A percentile compares a stretch with the other conserved stretches of the same genome.
These are phyloP conservation scores for Sussaba pulchella DNA, from an alignment of 2,888 invertebrate species.

Conservation along the genomic window DNA sequence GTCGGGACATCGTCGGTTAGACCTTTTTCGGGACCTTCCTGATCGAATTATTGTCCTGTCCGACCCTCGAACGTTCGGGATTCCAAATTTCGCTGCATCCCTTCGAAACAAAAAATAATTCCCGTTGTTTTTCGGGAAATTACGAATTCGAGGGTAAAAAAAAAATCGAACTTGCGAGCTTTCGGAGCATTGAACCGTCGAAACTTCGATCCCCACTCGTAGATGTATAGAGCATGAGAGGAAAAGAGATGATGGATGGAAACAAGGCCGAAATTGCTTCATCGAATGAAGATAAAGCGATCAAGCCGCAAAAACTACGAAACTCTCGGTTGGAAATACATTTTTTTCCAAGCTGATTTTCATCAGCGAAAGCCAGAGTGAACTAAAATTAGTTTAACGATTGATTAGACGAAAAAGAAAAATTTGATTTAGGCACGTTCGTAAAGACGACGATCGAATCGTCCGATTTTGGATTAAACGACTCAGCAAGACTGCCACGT, in stretches of 20 bases:
- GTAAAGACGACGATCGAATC: conserved; percentile 47
- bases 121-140: too few relatives aligned
- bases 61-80: too few relatives aligned
- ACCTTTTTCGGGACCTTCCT: too few relatives aligned
- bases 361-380: background rate
- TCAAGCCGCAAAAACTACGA: conserved; percentile 32
- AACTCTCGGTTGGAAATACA: conserved; percentile 57
- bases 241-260: conserved; percentile 1
- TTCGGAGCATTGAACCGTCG: too few relatives aligned
- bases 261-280: conserved; percentile 20
- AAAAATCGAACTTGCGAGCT: too few relatives aligned
- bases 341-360: conserved; percentile 58
- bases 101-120: too few relatives aligned
- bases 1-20: too few relatives aligned
- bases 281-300: conserved; percentile 13
- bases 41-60: too few relatives aligned
- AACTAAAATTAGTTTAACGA: conserved; percentile 12
- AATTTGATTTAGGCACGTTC: conserved; percentile 34
- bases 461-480: conserved; percentile 45
- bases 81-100: too few relatives aligned
- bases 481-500: conserved; percentile 68
- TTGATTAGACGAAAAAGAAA: conserved; percentile 22
- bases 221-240: background rate
- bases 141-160: too few relatives aligned
- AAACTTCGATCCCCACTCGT: too few relatives aligned